phyloP scores from a whole-genome alignment of 92 coral and sea anemone genomes.

The Metridium senile region DNA sequence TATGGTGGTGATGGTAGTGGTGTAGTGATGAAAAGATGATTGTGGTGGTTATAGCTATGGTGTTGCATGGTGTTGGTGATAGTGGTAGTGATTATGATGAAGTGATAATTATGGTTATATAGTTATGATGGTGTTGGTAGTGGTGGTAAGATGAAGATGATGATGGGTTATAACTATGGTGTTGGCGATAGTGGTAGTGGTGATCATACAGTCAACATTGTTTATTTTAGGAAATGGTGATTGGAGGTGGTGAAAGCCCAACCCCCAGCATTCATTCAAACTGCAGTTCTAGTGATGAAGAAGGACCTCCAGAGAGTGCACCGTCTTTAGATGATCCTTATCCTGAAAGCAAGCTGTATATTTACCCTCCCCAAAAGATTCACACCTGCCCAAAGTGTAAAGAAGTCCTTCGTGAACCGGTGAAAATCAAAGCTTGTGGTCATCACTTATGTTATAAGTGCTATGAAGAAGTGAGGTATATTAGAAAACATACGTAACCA shows the following conservation, averaged over 20 bases:
- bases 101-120: no score
- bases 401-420: conserved; percentile 79
- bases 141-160: no score
- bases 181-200: background rate
- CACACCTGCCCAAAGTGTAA: conserved; percentile 85
- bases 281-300: conserved; percentile 44
- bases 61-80: background rate
- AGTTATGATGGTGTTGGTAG: no score
- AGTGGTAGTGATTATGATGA: conserved; percentile 1
- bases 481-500: background rate
- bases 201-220: background rate
- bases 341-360: conserved; percentile 47
- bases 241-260: conserved; percentile 56
- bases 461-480: conserved; percentile 47
- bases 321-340: conserved; percentile 17
- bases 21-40: no score
- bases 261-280: conserved; percentile 69
- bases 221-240: conserved; percentile 47
- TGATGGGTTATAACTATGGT: background rate
- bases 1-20: no score
- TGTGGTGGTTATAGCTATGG: background rate
- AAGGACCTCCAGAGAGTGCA: conserved; percentile 56
- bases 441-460: conserved; percentile 90
- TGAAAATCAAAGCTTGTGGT: conserved; percentile 73
- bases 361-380: conserved; percentile 87